phyloP scores from a whole-genome alignment of 2,113 vertebrate species.

The Ophiodon elongatus region DNA sequence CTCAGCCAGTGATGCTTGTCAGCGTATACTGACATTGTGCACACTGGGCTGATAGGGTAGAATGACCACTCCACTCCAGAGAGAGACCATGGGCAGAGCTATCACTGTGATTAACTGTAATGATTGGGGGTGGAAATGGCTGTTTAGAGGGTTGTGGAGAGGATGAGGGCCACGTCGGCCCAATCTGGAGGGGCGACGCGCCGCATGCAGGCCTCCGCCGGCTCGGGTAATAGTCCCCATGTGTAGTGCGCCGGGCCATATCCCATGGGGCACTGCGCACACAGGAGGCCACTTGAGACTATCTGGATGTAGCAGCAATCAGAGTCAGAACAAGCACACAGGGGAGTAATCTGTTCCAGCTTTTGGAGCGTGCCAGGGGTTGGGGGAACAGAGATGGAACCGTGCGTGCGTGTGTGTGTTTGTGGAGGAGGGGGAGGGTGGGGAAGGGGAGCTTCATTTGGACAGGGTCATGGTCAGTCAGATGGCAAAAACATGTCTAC shows the following conservation, averaged over 20 bases:
- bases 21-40: slow-evolving; percentile 7
- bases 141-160: slow-evolving; percentile 74
- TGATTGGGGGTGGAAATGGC: slow-evolving; percentile 77
- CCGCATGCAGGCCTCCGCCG: slow-evolving; percentile 51
- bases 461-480: slow-evolving; percentile 76
- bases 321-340: slow-evolving; percentile 79
- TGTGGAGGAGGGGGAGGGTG: slow-evolving; percentile 8
- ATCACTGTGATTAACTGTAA: slow-evolving; percentile 79
- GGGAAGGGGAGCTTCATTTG: slow-evolving; percentile 72
- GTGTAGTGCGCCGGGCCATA: slow-evolving; percentile 76
- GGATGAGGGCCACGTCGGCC: slow-evolving; percentile 66
- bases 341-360: slow-evolving; percentile 86
- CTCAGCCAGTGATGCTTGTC: slow-evolving; percentile 50
- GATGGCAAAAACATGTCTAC: slow-evolving; percentile 63
- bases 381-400: slow-evolving; percentile 65
- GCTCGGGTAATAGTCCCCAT: slow-evolving; percentile 83
- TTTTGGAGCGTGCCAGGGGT: slow-evolving; percentile 78
- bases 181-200: slow-evolving; percentile 66
- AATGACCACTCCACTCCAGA: slow-evolving; percentile 69
- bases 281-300: slow-evolving; percentile 84
- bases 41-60: slow-evolving; percentile 54
- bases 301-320: slow-evolving; percentile 85
- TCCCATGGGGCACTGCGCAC: slow-evolving; percentile 77
- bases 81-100: slow-evolving; percentile 65
- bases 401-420: slow-evolving; percentile 34